Evolutionary conservation across 2,888 invertebrate species (phyloP), one percentile per base, ranked within the genome.

Genomic region (Drosophila monieri): DNA sequence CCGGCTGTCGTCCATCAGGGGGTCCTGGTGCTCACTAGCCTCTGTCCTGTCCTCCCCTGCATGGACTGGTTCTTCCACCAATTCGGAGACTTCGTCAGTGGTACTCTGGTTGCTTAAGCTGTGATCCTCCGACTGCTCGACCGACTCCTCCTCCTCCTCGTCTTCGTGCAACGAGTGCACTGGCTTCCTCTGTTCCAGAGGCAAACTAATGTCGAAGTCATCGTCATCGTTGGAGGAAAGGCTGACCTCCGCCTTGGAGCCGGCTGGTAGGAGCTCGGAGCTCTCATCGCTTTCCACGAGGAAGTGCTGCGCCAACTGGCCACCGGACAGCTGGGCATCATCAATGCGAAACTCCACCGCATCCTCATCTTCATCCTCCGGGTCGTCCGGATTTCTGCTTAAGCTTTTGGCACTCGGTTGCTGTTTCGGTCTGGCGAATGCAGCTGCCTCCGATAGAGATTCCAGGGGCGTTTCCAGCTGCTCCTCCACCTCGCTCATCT

Each of bases 251-350:
- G 68, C 65, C 30, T 77, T 73, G 35, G 76, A 72, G 10, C 61
- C 76, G 47, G 58, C 74, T 2, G 56, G 55, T 0, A 44, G 15
- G 15, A 18, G 39, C 6, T 66, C 75, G 5, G 52, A 56, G 9
- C 74, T 78, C 0, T 78, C 80, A 2, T 88, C 89, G 15, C 65
- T 76, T 8, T 90, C 85, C 3, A 78, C 81, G 5, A 88, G 46
- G n/a, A 92, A 92, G 75, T 92, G 92, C 68, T 91, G 89, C 0
- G 89, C 90, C 65, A 92, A 74, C 51, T 90, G 85, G 0, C 88
- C 90, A 12, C 91, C 91, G 2, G 91, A 89, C 1, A 92, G 73
- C 44, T 91, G 84, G 10, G 90, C 84, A 67, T 91, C 91, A 54
- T 91, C 90, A 44, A 91, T 90, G 27, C 86, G 85, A 61, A 91